Conservation (phyloP, 1,140 invertebrate species). For the Drosophila lowei region DNA sequence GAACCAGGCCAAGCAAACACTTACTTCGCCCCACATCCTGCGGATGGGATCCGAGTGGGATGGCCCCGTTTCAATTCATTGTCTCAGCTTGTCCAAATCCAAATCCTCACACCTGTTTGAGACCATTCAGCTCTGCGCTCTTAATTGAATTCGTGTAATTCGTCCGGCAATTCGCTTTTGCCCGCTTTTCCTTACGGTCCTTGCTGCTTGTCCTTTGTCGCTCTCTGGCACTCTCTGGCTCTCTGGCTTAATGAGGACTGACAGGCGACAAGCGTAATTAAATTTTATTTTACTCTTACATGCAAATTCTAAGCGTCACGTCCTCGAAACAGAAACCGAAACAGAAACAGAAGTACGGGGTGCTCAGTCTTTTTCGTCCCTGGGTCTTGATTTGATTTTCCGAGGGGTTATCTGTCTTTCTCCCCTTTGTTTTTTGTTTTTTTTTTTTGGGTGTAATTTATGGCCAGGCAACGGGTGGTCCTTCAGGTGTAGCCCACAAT, state of each 20-base stretch:
- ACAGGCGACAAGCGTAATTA: slow-evolving; percentile 82
- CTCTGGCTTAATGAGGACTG: slow-evolving; percentile 72
- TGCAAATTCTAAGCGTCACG: slow-evolving; percentile 65
- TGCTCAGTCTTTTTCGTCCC: slow-evolving; percentile 30
- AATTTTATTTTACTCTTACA: slow-evolving; percentile 82
- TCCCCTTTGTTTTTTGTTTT: background rate
- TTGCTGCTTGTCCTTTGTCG: slow-evolving; percentile 5
- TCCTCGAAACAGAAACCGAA: slow-evolving; percentile 1
- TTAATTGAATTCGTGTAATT: slow-evolving; percentile 81
- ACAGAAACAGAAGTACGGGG: slow-evolving; percentile 3
- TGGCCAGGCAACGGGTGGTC: slow-evolving; percentile 62
- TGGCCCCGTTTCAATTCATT: slow-evolving; percentile 58
- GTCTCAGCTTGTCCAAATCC: slow-evolving; percentile 39
- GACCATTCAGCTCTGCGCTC: slow-evolving; percentile 20
- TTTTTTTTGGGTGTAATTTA: slow-evolving; percentile 51
- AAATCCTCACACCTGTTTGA: slow-evolving; percentile 58
- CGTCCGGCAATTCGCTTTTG: slow-evolving; percentile 53
- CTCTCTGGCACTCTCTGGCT: slow-evolving; percentile 4
- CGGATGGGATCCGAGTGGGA: background rate
- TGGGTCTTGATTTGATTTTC: slow-evolving; percentile 66
- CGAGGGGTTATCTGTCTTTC: slow-evolving; percentile 38
- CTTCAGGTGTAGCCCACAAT: slow-evolving; percentile 32
- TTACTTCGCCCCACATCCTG: background rate
- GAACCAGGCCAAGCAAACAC: background rate
- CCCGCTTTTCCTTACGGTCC: slow-evolving; percentile 4